Percentiles rank a stretch among this genome's conserved stretches.
Conservation (phyloP, 2,888 invertebrate genomes). For the Rhingia campestris region DNA sequence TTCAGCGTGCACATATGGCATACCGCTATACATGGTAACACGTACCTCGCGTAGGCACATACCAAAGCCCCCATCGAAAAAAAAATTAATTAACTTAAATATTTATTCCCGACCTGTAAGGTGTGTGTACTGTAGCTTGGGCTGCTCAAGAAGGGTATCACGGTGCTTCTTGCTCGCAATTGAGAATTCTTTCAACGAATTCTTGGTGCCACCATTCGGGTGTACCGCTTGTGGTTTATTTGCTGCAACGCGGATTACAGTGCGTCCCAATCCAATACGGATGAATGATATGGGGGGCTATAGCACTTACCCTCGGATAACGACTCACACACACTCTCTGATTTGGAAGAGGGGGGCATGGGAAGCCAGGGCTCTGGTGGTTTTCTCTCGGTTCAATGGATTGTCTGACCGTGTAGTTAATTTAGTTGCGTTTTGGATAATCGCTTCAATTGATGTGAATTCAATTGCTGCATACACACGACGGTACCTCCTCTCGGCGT, state of each 20-base stretch:
- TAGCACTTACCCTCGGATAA: neutral
- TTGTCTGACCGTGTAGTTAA: conserved; percentile 67
- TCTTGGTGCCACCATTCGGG: conserved; percentile 48
- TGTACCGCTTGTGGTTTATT: conserved; percentile 23
- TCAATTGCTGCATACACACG: conserved; percentile 56
- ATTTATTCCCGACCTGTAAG: conserved; percentile 63
- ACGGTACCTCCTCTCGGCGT: conserved; percentile 33
- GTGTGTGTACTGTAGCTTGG: conserved; percentile 31
- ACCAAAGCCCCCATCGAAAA: conserved; percentile 26
- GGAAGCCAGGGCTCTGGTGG: conserved; percentile 34
- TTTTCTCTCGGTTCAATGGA: conserved; percentile 69
- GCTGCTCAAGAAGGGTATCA: conserved; percentile 10
- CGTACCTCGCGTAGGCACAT: conserved; percentile 43
- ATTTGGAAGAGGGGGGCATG: too few relatives aligned
- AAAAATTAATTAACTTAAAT: conserved; percentile 65
- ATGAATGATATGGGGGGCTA: neutral
- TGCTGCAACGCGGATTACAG: conserved; percentile 33
- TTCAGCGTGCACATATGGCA: conserved; percentile 15
- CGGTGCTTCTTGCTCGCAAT: conserved; percentile 25
- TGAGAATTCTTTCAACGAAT: conserved; percentile 56
- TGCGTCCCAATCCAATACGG: neutral
- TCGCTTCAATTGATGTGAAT: conserved; percentile 73
- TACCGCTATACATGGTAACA: conserved; percentile 46
- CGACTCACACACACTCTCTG: neutral
- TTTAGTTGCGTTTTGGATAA: conserved; percentile 74